Percentiles rank a stretch among this genome's conserved stretches.
Conservation (phyloP, 37 sponge, comb jelly and placozoan species). For the Crambe crambe region DNA sequence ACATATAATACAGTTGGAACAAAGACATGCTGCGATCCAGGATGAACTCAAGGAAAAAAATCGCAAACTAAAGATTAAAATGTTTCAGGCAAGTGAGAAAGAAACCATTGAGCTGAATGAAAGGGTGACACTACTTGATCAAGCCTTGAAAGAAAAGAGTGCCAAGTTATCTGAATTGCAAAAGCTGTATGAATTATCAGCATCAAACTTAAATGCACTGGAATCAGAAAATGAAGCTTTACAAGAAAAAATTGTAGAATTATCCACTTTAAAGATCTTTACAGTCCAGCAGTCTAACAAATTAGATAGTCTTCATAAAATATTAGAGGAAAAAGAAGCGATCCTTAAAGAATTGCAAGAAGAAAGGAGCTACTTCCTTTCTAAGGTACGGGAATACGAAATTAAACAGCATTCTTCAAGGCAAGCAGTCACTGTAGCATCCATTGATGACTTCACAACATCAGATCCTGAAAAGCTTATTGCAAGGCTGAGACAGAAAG, state of each 20-base stretch:
- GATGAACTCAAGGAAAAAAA: constrained; percentile 11
- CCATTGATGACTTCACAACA: neutral
- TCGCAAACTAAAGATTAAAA: neutral
- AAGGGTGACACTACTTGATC: constrained; percentile 20
- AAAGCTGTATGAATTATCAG: neutral
- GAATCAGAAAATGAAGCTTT: constrained; percentile 8
- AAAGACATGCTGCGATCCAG: too few species aligned
- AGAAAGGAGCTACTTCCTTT: neutral
- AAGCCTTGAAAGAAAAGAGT: constrained; percentile 16
- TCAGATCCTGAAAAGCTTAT: constrained; percentile 20
- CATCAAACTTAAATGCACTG: neutral
- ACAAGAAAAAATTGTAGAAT: constrained; percentile 8
- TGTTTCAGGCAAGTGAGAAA: neutral
- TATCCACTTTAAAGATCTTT: constrained; percentile 13
- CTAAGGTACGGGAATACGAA: neutral
- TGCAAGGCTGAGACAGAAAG: constrained; percentile 29
- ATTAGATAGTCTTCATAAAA: constrained; percentile 13
- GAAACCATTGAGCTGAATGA: constrained; percentile 13
- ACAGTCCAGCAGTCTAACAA: constrained; percentile 9
- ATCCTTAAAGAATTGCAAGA: neutral
- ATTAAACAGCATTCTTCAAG: constrained; percentile 7
- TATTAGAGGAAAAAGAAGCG: constrained; percentile 12
- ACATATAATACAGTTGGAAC: constrained; percentile 17
- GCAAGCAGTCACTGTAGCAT: neutral
- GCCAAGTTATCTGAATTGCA: neutral